Base-by-base conservation (phyloP, 2,113 vertebrate genomes). In the Ploceus nigricollis region DNA sequence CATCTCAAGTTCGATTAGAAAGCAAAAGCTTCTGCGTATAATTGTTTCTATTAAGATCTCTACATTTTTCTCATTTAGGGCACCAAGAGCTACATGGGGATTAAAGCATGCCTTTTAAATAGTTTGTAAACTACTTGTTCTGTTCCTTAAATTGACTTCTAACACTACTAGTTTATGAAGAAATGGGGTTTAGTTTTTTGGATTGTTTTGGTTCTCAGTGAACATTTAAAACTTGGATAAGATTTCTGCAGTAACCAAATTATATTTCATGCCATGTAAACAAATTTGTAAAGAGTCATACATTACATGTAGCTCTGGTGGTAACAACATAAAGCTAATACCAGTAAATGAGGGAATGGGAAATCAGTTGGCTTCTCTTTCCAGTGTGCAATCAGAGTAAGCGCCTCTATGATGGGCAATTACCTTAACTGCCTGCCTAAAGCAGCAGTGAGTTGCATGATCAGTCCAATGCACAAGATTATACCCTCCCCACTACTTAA, bases 361-460 rank as follows among this genome's bases (percentile, higher is more conserved):
- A 80, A 93, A 91, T 57, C 47, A 50, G 60, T 83, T 89, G 61
- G 53, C 44, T 90, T 68, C 70, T 95, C 83, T 95, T 97, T 93
- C 80, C 86, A 51, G 72, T 10, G 2, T 91, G 86, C 89, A 96
- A 85, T 96, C 96, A 97, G 77, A 57, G 48, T 70, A 87, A 97
- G 83, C 56, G 6, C 76, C 64, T 96, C 78, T 96, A 10, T 80
- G 96, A 96, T 89, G 87, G 93, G 92, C 95, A 97, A 95, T 97
- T 96, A 95, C 92, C 71, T 94, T 96, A 97, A 97, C 80, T 95
- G 94, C 83, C 76, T 95, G 92, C 95, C 96, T 97, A 70, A 90
- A 94, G 96, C 91, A 92, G 91, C 70, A 91, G 42, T 4, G 7
- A 92, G 93, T 83, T 94, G 84, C 86, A 81, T 94, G 94, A 97